These are phyloP conservation scores for Lucilia sericata DNA, from an alignment of 1,140 invertebrate species.

Conservation along the genomic window DNA sequence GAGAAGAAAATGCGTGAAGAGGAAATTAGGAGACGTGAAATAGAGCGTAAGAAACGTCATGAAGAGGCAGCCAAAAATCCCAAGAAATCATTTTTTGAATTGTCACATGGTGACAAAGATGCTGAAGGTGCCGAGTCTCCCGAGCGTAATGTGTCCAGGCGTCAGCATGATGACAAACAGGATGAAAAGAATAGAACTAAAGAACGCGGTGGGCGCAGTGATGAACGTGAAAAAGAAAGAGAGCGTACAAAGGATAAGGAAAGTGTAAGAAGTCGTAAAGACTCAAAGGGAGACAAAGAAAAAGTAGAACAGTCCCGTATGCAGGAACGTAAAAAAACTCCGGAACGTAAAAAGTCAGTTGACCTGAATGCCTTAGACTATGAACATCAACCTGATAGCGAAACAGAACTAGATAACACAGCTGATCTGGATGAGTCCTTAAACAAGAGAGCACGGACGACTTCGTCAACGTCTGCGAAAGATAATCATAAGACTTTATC, in stretches of 20 bases:
- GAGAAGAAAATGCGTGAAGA: conserved; percentile 74
- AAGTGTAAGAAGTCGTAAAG: conserved; percentile 32
- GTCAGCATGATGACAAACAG: conserved; percentile 28
- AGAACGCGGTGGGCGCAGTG: conserved; percentile 14
- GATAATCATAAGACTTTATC: background rate
- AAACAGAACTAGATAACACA: conserved; percentile 42
- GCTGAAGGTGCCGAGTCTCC: conserved; percentile 45
- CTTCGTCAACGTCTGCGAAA: background rate
- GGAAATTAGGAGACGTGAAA: conserved; percentile 73
- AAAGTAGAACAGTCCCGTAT: conserved; percentile 41
- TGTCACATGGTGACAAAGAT: conserved; percentile 62
- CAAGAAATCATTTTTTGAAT: conserved; percentile 65
- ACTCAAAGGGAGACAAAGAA: conserved; percentile 30
- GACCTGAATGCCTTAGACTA: conserved; percentile 66
- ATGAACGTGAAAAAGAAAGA: conserved; percentile 49
- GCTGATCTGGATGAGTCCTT: background rate
- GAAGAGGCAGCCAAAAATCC: conserved; percentile 67
- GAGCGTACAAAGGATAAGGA: conserved; percentile 44
- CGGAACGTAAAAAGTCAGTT: conserved; percentile 58
- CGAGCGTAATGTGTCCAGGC: conserved; percentile 32
- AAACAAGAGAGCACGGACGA: background rate
- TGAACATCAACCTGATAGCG: conserved; percentile 63
- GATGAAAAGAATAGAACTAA: conserved; percentile 34
- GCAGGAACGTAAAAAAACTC: conserved; percentile 45
- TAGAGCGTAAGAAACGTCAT: conserved; percentile 72